Percentiles rank a stretch among this genome's conserved stretches.
phyloP scores from a whole-genome alignment of 2,113 vertebrate genomes.

The Sardina pilchardus region DNA sequence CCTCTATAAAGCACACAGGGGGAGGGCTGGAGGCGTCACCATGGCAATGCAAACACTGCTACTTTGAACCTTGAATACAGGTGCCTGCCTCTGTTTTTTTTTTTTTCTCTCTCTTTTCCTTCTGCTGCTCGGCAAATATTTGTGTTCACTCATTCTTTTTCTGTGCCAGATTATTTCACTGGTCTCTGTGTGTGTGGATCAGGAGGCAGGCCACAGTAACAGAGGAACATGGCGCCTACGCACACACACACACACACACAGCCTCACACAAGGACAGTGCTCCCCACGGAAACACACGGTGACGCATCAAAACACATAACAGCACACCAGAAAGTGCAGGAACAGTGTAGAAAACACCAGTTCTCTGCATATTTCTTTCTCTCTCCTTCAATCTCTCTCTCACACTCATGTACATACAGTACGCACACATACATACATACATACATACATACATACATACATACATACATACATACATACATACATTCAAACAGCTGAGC shows the following conservation, averaged over 20 bases:
- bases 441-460: not conserved
- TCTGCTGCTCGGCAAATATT: constrained; percentile 60
- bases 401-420: too few species aligned
- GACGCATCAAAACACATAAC: too few species aligned
- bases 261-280: too few species aligned
- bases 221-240: not conserved
- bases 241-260: not conserved
- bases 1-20: constrained; percentile 60
- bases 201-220: not conserved
- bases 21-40: constrained; percentile 62
- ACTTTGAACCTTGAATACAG: constrained; percentile 75
- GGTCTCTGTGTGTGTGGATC: not conserved
- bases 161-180: not conserved
- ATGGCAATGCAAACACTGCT: constrained; percentile 72
- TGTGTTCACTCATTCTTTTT: constrained; percentile 43
- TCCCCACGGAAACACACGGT: too few species aligned
- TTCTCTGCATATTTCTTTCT: too few species aligned
- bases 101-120: constrained; percentile 47
- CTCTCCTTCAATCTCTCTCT: too few species aligned
- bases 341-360: too few species aligned
- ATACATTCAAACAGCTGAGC: too few species aligned
- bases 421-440: not conserved
- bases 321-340: too few species aligned
- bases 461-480: not conserved
- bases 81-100: constrained; percentile 41